Conservation (phyloP, 2,888 invertebrate species). For the Panorpa germanica region DNA sequence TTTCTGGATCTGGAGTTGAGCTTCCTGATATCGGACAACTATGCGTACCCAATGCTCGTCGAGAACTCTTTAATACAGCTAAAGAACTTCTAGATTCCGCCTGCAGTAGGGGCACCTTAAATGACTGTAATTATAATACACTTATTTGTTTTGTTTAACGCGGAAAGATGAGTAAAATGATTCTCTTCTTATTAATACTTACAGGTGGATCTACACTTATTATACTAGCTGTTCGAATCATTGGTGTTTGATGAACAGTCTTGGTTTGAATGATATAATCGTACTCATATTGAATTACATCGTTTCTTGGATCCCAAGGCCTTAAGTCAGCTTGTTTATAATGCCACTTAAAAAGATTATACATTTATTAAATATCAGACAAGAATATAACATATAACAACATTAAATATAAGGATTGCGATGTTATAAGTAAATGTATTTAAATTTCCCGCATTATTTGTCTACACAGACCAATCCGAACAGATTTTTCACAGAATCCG, state of each 20-base stretch:
- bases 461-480: no score
- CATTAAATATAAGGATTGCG: no score
- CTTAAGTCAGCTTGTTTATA: constrained; percentile 63
- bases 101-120: constrained; percentile 25
- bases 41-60: constrained; percentile 28
- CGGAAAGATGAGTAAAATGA: constrained; percentile 8
- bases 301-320: constrained; percentile 79
- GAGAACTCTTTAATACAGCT: constrained; percentile 26
- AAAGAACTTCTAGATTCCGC: constrained; percentile 31
- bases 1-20: constrained; percentile 27
- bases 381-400: no score
- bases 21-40: constrained; percentile 26
- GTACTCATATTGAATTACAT: constrained; percentile 71
- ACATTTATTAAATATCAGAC: not conserved
- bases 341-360: constrained; percentile 30
- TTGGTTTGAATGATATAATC: constrained; percentile 63
- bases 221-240: constrained; percentile 51
- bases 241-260: constrained; percentile 54
- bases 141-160: constrained; percentile 6
- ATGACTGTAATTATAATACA: constrained; percentile 10
- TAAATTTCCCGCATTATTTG: no score
- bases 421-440: no score
- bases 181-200: constrained; percentile 19
- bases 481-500: not conserved
- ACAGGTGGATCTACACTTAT: constrained; percentile 38